These are phyloP conservation scores for Scrobipalpa atriplicella DNA, from an alignment of 2,888 invertebrate genomes.

Conservation along the genomic window DNA sequence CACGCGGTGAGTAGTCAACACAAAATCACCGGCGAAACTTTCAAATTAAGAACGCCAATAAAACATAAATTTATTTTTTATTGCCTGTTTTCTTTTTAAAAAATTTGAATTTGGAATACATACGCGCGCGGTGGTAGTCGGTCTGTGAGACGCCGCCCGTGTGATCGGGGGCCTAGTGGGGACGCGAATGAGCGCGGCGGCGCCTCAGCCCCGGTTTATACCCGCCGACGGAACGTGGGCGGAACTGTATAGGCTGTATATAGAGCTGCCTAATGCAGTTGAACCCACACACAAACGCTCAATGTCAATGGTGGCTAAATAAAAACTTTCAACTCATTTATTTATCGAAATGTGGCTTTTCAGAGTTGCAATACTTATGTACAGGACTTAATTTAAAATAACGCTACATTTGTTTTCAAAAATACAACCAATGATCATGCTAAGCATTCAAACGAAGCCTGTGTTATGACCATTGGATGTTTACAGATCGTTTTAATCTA, in stretches of 20 bases:
- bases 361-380: too few species aligned
- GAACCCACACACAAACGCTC: background rate
- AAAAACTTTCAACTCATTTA: background rate
- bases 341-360: background rate
- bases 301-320: background rate
- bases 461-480: too few species aligned
- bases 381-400: too few species aligned
- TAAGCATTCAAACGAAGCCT: too few species aligned
- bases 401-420: too few species aligned
- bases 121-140: constrained; percentile 71
- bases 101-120: constrained; percentile 49
- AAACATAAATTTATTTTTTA: too few species aligned
- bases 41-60: too few species aligned
- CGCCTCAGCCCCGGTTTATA: constrained; percentile 67
- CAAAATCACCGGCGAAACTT: too few species aligned
- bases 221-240: constrained; percentile 61
- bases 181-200: constrained; percentile 64
- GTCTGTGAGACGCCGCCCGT: constrained; percentile 60
- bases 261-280: constrained; percentile 42
- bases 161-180: constrained; percentile 64
- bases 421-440: too few species aligned
- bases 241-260: too few species aligned
- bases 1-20: constrained; percentile 59
- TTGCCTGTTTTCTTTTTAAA: constrained; percentile 3
- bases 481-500: too few species aligned